These are phyloP conservation scores for Chaetura pelagica DNA, from an alignment of 2,113 vertebrate genomes.

Conservation along the genomic window DNA sequence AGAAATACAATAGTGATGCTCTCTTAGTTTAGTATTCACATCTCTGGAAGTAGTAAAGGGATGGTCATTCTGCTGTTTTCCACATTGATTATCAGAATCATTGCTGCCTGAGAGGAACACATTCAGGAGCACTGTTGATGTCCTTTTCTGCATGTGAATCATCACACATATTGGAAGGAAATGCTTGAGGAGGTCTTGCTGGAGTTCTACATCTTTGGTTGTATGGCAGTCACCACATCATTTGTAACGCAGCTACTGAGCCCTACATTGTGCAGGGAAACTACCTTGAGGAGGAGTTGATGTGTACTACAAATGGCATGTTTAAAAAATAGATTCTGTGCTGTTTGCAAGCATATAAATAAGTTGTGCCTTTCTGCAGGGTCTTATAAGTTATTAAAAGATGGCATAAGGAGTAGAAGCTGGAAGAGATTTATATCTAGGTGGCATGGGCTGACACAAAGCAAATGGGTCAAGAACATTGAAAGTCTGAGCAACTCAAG, in stretches of 20 bases:
- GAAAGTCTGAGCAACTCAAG: neutral
- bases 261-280: neutral
- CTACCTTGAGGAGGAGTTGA: neutral
- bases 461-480: neutral
- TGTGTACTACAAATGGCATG: neutral
- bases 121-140: neutral
- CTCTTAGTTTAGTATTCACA: neutral
- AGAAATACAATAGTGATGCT: neutral
- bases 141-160: neutral
- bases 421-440: neutral
- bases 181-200: neutral
- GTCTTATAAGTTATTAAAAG: constrained; percentile 1
- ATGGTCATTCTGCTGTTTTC: neutral
- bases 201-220: neutral
- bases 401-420: neutral
- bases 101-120: neutral
- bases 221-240: neutral
- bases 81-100: neutral
- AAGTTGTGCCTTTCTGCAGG: neutral
- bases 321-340: neutral
- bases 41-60: neutral
- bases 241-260: neutral
- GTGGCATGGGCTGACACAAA: neutral
- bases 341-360: neutral
- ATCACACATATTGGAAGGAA: neutral